These are phyloP conservation scores for Xenopus petersii DNA, from an alignment of 2,797 vertebrate genomes.

Conservation along the genomic window DNA sequence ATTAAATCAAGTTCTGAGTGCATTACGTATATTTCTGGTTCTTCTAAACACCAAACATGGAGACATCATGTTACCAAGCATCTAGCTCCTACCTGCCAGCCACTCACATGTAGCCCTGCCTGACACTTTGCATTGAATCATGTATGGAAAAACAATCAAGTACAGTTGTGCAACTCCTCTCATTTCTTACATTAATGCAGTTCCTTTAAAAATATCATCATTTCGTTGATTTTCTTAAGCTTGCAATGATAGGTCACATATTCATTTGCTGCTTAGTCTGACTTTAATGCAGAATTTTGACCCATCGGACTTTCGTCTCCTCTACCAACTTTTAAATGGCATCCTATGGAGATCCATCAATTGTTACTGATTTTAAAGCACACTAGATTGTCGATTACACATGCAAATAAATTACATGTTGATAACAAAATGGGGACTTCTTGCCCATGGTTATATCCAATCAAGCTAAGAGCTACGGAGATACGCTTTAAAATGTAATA, in stretches of 20 bases:
- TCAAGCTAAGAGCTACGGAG: slow-evolving; percentile 33
- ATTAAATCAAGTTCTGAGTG: too few species aligned
- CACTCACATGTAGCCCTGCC: too few species aligned
- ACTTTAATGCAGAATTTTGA: not conserved
- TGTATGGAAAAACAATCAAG: too few species aligned
- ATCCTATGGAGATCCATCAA: slow-evolving; percentile 3
- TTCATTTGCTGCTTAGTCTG: not conserved
- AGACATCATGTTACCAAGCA: too few species aligned
- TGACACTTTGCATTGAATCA: too few species aligned
- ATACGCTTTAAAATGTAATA: slow-evolving; percentile 31
- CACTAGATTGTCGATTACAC: slow-evolving; percentile 34
- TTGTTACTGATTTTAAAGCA: slow-evolving; percentile 37
- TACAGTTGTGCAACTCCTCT: too few species aligned
- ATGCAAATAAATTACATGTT: slow-evolving; percentile 40
- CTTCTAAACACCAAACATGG: too few species aligned
- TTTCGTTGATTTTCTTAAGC: too few species aligned
- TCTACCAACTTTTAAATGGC: not conserved
- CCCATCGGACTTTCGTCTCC: not conserved
- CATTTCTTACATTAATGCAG: too few species aligned
- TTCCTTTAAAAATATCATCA: too few species aligned
- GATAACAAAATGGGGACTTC: slow-evolving; percentile 12
- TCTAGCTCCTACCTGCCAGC: too few species aligned
- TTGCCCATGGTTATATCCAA: slow-evolving; percentile 38
- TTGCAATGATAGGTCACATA: not conserved
- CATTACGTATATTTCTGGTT: too few species aligned